Base-by-base conservation (phyloP, 2,113 vertebrate species). In the Stegostoma tigrinum region DNA sequence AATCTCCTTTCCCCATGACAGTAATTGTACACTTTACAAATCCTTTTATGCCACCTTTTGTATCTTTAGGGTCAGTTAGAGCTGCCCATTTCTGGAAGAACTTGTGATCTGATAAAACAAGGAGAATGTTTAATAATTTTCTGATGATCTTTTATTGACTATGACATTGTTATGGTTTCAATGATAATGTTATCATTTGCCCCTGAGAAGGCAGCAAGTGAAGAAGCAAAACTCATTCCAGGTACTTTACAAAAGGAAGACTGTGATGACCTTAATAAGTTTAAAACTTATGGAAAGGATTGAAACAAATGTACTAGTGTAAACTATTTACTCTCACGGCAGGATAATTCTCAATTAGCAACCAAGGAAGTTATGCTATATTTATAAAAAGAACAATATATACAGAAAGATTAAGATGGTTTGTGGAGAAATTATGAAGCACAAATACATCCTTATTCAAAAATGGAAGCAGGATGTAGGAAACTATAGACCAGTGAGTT, bases 71-170 rank as follows among this genome's bases (percentile, higher is more conserved):
- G 96, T 99, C 99, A 1, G 98, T 98, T 96, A 99, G 97, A 6
- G 98, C 98, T 78, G 99, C 99, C 99, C 99, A 99, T 96, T 99
- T 99, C 96, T 99, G 98, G 96, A 98, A 98, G 97, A 99, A 99
- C 23, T 98, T 97, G 96, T 99, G 98, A 96, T 99, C 99, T 99
- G 96, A 30, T 89, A 95, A 19, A 0, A 55, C 48, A 96, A 78
- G 96, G 68, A 96, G 30, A 93, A 90, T 38, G 21, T 42, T 89
- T 38, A 12, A 10, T 68, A 15, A 86, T 95, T 85, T 68, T 86
- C 80, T 72, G 68, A 67, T 34, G 34, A 38, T 70, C 23, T 27
- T 66, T 42, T 61, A 90, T 61, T 55, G 14, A 48, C 12, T 52
- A 52, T 24, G 48, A 24, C 6, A 5, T 34, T 90, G 52, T 61